These are phyloP conservation scores for Pterobdella sp. DNA, from an alignment of 2,888 invertebrate species.

Conservation along the genomic window DNA sequence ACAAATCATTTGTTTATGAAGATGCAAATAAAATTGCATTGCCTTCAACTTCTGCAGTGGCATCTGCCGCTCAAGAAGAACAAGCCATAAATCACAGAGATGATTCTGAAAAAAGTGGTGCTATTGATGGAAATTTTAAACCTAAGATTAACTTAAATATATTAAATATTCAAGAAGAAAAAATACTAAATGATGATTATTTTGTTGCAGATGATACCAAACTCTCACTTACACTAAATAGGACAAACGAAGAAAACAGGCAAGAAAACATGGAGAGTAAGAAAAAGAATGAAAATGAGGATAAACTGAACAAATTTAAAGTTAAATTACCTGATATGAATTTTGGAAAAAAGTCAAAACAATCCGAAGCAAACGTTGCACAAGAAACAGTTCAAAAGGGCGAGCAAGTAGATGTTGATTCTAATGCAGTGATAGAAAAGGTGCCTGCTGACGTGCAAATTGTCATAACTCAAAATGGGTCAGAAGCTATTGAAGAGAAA, in stretches of 20 bases:
- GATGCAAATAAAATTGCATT: slow-evolving; percentile 22
- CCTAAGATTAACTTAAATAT: background rate
- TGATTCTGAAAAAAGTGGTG: background rate
- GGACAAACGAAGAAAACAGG: background rate
- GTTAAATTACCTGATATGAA: background rate
- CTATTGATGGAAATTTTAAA: background rate
- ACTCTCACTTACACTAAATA: background rate
- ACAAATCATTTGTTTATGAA: slow-evolving; percentile 28
- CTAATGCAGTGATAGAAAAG: background rate
- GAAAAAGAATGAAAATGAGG: background rate
- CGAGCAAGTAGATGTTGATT: too few relatives aligned
- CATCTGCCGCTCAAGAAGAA: background rate
- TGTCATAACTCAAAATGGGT: too few relatives aligned
- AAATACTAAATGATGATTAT: slow-evolving; percentile 10
- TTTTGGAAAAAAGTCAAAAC: background rate
- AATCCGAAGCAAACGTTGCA: background rate
- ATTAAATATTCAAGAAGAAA: slow-evolving; percentile 10
- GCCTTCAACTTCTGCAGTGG: slow-evolving; percentile 2
- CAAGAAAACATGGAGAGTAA: background rate
- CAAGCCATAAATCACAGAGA: background rate
- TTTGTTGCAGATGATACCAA: slow-evolving; percentile 13
- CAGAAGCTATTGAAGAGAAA: background rate
- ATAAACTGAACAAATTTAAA: background rate
- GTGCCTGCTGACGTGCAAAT: background rate
- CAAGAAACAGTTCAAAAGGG: background rate